Base-by-base conservation (phyloP, 92 coral and sea anemone species). In the Siderastrea siderea region DNA sequence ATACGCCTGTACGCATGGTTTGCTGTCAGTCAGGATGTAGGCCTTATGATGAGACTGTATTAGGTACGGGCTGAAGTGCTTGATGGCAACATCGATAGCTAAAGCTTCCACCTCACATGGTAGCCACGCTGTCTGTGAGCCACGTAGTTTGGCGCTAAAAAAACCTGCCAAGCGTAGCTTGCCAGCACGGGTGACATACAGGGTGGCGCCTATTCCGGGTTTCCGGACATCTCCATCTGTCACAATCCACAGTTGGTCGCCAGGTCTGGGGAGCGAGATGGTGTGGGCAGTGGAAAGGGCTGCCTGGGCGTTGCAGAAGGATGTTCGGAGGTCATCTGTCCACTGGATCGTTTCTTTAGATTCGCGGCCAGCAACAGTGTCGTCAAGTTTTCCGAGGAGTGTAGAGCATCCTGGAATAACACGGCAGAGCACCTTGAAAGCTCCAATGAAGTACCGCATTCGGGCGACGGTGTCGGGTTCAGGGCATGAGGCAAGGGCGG, bases 391-490 rank as follows among this genome's bases (percentile, higher is more conserved):
- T 44, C 88, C 47, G 68, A 93, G 81, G 84, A 82, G 88, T 45
- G 95, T 17, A 48, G 84, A 86, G 50, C 95, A 84, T 13, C 82
- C 81, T 12, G 95, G 92, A 44, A 87, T 68, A 58, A 92, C 95
- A 15, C 90, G 92, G 63, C 90, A 50, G 52, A 92, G 86, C n/a
- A 88, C 92, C 78, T 88, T 91, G 74, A 66, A 88, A 19, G 90
- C 90, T 14, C 93, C 89, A 59, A 88, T 87, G 78, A 88, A 83
- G 52, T 90, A 87, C 53, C 87, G 67, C 86, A 92, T 82, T 49
- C 74, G 86, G 71, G 73, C 70, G 11, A 91, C 90, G 16, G 84
- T 87, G 73, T 84, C 78, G 8, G 92, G 92, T 61, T 70, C 69
- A 8, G 85, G 67, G 82, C 94, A 88, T 54, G 91, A 87, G 58